Percentiles rank a stretch among this genome's conserved stretches.
Conservation (phyloP, 2,888 invertebrate genomes). For the Ernsta delagoae region DNA sequence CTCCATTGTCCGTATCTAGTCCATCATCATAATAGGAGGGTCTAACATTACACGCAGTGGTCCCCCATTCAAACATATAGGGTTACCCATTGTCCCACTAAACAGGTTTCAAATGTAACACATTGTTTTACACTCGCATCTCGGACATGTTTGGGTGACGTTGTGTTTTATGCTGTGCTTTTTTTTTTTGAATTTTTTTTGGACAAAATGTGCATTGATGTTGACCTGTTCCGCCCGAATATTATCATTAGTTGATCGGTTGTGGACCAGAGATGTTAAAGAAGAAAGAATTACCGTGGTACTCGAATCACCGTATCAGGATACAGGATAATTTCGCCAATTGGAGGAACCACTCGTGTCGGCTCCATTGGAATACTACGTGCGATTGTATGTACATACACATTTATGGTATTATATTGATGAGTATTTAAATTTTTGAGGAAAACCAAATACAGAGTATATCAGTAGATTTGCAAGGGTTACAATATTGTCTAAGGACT, state of each 20-base stretch:
- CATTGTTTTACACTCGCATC: constrained; percentile 58
- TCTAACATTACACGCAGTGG: constrained; percentile 47
- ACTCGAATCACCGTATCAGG: constrained; percentile 69
- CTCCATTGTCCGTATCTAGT: constrained; percentile 42
- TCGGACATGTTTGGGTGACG: constrained; percentile 49
- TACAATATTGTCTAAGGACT: no score
- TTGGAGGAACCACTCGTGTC: constrained; percentile 67
- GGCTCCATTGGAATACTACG: constrained; percentile 72
- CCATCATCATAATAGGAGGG: constrained; percentile 50
- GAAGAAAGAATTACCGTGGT: constrained; percentile 78
- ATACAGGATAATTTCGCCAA: constrained; percentile 69
- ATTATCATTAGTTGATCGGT: constrained; percentile 44
- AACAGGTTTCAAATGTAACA: constrained; percentile 61
- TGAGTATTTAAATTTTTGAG: neutral
- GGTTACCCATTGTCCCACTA: constrained; percentile 54
- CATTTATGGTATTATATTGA: neutral
- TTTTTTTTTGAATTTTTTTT: constrained; percentile 35
- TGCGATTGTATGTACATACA: constrained; percentile 73
- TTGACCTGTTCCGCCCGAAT: constrained; percentile 41
- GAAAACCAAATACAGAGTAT: no score
- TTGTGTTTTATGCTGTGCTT: constrained; percentile 46
- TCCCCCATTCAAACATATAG: constrained; percentile 50
- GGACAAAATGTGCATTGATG: constrained; percentile 37
- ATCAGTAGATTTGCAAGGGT: no score
- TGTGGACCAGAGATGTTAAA: constrained; percentile 66